phyloP scores from a whole-genome alignment of 2,888 invertebrate species.

The Danaus chrysippus region DNA sequence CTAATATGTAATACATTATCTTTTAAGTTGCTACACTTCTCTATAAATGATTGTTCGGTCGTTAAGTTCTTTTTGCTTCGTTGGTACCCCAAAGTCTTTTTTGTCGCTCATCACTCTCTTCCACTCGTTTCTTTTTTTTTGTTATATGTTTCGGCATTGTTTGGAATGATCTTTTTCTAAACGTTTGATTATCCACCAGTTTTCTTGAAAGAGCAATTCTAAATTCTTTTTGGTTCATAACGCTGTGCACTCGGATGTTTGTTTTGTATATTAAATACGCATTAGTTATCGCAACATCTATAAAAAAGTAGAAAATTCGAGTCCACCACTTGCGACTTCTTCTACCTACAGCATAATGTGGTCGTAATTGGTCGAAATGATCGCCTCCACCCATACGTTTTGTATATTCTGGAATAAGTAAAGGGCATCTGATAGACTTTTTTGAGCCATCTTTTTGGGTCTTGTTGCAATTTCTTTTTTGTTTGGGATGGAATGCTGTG shows the following conservation, averaged over 20 bases:
- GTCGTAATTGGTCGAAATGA: constrained; percentile 18
- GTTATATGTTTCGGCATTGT: constrained; percentile 26
- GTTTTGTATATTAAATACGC: constrained; percentile 7
- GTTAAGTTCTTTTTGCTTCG: too few species aligned
- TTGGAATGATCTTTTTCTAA: constrained; percentile 27
- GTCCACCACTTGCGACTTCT: too few species aligned
- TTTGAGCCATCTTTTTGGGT: constrained; percentile 21
- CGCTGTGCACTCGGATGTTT: constrained; percentile 16
- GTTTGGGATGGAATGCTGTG: constrained; percentile 18
- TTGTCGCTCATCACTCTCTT: constrained; percentile 5
- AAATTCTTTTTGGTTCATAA: constrained; percentile 15
- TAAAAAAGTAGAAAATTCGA: too few species aligned
- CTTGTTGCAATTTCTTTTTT: constrained; percentile 9
- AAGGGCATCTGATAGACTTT: constrained; percentile 11
- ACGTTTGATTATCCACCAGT: constrained; percentile 29
- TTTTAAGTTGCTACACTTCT: too few species aligned
- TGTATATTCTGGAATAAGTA: constrained; percentile 15
- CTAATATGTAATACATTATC: too few species aligned
- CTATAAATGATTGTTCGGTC: too few species aligned
- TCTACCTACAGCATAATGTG: constrained; percentile 16
- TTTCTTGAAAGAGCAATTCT: constrained; percentile 25
- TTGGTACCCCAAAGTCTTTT: not conserved
- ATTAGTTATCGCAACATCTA: too few species aligned
- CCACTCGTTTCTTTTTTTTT: constrained; percentile 15
- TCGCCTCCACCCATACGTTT: constrained; percentile 23